A percentile compares a stretch with the other conserved stretches of the same genome.
Evolutionary conservation across 2,113 vertebrate genomes (phyloP).

Genomic region (Centrocercus urophasianus): DNA sequence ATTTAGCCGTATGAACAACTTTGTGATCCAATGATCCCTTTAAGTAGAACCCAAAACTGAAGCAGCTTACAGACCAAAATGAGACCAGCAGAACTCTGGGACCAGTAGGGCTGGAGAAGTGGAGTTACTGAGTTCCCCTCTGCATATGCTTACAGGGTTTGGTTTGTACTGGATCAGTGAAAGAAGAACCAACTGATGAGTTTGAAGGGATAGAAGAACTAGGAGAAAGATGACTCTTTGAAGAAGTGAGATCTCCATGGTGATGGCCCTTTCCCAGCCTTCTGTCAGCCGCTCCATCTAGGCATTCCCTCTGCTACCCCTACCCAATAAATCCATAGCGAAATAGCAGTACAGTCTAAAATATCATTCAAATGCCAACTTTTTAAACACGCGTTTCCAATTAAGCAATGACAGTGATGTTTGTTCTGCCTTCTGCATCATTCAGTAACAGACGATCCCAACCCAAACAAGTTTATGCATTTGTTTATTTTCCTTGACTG

Average conservation of each 20-base stretch:
- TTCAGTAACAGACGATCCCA: background rate
- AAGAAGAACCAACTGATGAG: background rate
- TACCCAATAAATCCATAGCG: background rate
- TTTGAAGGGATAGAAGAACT: background rate
- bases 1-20: background rate
- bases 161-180: background rate
- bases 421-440: background rate
- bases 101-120: background rate
- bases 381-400: background rate
- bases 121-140: background rate
- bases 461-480: background rate
- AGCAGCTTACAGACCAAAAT: constrained; percentile 16
- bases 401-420: background rate
- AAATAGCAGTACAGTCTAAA: background rate
- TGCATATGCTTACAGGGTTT: background rate
- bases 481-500: background rate
- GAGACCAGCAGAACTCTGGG: background rate
- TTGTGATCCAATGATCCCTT: background rate
- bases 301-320: too few species aligned
- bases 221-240: background rate
- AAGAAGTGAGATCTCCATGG: background rate
- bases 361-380: background rate
- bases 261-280: background rate
- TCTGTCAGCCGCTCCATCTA: background rate
- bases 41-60: background rate